A percentile compares a stretch with the other conserved stretches of the same genome.
phyloP scores from a whole-genome alignment of 1,140 invertebrate genomes.

The Stenopsyche tienmushanensis region DNA sequence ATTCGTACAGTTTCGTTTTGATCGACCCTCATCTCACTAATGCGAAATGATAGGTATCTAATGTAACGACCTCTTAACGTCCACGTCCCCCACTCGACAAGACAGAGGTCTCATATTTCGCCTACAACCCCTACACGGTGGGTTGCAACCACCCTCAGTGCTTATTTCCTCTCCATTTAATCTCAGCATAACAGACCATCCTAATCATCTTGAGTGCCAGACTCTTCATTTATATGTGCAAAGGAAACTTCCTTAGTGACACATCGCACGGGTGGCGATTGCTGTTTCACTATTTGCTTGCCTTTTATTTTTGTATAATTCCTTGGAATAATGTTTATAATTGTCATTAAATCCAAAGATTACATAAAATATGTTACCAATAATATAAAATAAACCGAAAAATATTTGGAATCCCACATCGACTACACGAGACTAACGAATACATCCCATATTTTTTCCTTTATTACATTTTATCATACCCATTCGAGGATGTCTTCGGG shows the following conservation, averaged over 20 bases:
- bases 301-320: neutral
- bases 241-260: neutral
- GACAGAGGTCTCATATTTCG: conserved; percentile 12
- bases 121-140: neutral
- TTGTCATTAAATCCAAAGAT: too few relatives aligned
- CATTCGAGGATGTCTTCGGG: too few relatives aligned
- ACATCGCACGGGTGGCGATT: neutral
- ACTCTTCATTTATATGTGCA: neutral
- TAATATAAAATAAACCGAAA: neutral
- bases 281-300: neutral
- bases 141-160: neutral
- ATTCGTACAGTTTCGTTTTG: neutral
- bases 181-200: conserved; percentile 5
- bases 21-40: neutral
- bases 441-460: too few relatives aligned
- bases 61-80: conserved; percentile 1
- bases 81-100: neutral
- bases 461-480: too few relatives aligned
- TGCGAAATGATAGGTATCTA: conserved; percentile 2
- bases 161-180: conserved; percentile 19
- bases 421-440: too few relatives aligned
- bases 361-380: too few relatives aligned
- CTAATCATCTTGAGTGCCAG: conserved; percentile 15
- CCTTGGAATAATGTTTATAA: neutral
- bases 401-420: too few relatives aligned